phyloP scores from a whole-genome alignment of 2,113 vertebrate genomes.

The Nettapus auritus region DNA sequence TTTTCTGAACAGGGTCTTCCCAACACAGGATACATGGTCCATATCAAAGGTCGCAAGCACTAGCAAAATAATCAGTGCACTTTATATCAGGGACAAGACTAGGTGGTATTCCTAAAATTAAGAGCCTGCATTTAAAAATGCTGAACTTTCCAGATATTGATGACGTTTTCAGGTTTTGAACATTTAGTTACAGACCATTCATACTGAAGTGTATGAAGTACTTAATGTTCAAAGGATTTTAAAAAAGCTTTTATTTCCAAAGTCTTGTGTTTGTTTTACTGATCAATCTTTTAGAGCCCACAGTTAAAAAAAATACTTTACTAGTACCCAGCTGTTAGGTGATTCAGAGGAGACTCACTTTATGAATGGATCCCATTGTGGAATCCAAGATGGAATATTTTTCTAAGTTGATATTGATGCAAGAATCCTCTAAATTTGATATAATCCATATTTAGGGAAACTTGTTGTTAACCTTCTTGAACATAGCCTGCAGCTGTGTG shows the following conservation, averaged over 20 bases:
- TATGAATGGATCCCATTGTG: not conserved
- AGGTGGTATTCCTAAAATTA: not conserved
- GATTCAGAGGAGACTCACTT: not conserved
- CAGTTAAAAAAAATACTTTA: not conserved
- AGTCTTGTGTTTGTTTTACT: not conserved
- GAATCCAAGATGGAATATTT: not conserved
- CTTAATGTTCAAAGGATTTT: not conserved
- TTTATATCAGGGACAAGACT: not conserved
- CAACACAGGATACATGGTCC: fast-evolving
- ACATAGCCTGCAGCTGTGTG: not conserved
- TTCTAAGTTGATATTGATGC: not conserved
- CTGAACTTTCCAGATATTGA: not conserved
- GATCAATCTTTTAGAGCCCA: not conserved
- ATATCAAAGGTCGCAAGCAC: not conserved
- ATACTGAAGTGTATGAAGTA: not conserved
- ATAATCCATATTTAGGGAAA: not conserved
- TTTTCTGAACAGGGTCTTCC: not conserved
- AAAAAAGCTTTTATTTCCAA: not conserved
- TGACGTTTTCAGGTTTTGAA: not conserved
- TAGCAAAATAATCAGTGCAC: not conserved
- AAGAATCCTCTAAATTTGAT: not conserved
- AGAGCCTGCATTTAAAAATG: not conserved
- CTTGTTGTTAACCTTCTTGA: not conserved
- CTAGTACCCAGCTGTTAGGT: not conserved
- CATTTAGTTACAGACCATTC: not conserved